Evolutionary conservation across 2,113 vertebrate species (phyloP).

Genomic region (Corythaixoides concolor): DNA sequence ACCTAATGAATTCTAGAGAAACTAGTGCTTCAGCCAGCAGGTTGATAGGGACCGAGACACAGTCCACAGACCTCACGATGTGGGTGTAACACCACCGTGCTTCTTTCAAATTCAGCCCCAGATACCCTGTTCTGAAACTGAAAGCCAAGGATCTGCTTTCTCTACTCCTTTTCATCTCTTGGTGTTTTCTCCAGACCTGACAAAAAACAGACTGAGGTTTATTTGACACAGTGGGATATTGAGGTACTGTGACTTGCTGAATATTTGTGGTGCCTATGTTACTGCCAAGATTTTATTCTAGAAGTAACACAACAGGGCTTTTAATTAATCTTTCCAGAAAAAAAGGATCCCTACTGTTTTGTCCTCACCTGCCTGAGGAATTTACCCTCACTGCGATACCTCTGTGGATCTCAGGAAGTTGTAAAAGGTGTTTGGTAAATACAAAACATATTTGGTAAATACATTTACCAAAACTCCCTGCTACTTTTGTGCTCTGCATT

Average conservation of each 20-base stretch:
- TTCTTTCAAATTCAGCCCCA: neutral
- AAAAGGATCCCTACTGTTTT: neutral
- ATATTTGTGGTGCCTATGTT: neutral
- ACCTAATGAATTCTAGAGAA: neutral
- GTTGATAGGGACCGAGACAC: neutral
- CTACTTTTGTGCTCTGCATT: neutral
- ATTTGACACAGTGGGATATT: neutral
- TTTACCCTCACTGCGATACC: neutral
- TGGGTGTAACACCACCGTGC: neutral
- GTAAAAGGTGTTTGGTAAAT: neutral
- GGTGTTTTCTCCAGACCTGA: neutral
- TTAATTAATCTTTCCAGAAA: neutral
- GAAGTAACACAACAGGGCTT: neutral
- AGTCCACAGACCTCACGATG: neutral
- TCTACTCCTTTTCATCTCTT: neutral
- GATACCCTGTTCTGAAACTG: neutral
- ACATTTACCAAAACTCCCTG: neutral
- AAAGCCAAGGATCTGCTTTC: neutral
- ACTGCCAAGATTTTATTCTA: neutral
- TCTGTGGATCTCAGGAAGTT: neutral
- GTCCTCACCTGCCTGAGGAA: neutral
- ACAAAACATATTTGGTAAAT: neutral
- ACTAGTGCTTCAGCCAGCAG: neutral
- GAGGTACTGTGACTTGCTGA: neutral
- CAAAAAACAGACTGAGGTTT: neutral